phyloP scores from a whole-genome alignment of 2,888 invertebrate genomes.

The Nipponacmea schrenckii region DNA sequence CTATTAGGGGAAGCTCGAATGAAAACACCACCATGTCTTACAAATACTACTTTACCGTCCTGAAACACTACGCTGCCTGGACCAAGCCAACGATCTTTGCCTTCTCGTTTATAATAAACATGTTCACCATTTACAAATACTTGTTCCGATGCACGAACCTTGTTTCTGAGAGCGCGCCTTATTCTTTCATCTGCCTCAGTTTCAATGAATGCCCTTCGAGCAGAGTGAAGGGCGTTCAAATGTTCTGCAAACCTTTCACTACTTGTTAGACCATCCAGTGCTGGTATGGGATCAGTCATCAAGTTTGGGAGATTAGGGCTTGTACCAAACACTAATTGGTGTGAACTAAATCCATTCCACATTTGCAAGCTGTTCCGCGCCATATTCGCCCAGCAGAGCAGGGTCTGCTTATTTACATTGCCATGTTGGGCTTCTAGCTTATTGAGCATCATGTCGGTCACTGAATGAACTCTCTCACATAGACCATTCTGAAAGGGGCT shows the following conservation, averaged over 20 bases:
- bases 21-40: conserved; percentile 34
- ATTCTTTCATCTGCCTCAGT: too few species aligned
- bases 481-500: too few species aligned
- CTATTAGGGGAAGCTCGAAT: conserved; percentile 42
- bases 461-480: too few species aligned
- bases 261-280: conserved; percentile 26
- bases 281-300: conserved; percentile 24
- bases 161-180: conserved; percentile 31
- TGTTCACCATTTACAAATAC: conserved; percentile 35
- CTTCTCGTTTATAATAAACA: conserved; percentile 39
- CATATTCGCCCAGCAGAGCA: conserved; percentile 29
- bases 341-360: too few species aligned
- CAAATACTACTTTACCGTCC: conserved; percentile 35
- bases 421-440: conserved; percentile 26
- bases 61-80: conserved; percentile 44
- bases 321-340: too few species aligned
- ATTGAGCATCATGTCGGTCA: conserved; percentile 31
- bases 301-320: conserved; percentile 28
- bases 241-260: conserved; percentile 29
- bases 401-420: conserved; percentile 8
- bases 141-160: conserved; percentile 37
- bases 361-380: too few species aligned
- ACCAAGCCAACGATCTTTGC: conserved; percentile 31
- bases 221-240: conserved; percentile 28
- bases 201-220: conserved; percentile 31